A percentile compares a stretch with the other conserved stretches of the same genome.
Evolutionary conservation across 2,888 invertebrate species (phyloP).

Genomic region (Lasius platythorax): DNA sequence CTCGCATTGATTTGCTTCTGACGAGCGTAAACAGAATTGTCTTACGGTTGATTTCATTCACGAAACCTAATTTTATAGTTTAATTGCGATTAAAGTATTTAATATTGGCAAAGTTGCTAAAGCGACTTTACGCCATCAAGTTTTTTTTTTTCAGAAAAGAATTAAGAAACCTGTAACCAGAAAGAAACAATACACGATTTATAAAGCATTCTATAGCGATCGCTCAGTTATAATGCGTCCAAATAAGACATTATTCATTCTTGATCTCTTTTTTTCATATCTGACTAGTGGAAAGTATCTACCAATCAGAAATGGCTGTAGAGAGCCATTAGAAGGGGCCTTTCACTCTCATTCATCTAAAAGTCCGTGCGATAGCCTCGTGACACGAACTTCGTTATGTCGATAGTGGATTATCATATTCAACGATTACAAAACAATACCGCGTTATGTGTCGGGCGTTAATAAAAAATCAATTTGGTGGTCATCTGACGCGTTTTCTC

Average conservation of each 20-base stretch:
- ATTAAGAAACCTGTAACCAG: neutral
- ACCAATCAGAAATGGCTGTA: neutral
- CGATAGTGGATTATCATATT: neutral
- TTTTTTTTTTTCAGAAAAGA: neutral
- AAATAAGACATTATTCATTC: neutral
- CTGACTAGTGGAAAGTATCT: neutral
- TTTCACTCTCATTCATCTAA: conserved; percentile 9
- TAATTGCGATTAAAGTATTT: neutral
- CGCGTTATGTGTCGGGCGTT: neutral
- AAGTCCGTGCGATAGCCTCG: neutral
- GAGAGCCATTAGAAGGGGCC: neutral
- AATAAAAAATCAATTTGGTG: conserved; percentile 29
- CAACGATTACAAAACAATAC: neutral
- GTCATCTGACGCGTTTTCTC: neutral
- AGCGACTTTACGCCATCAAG: neutral
- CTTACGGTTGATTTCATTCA: neutral
- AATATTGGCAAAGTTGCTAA: conserved; percentile 1
- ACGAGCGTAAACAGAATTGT: neutral
- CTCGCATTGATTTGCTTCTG: neutral
- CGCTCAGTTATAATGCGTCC: neutral
- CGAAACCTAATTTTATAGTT: neutral
- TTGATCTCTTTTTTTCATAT: neutral
- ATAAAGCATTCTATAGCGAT: neutral
- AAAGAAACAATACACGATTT: neutral
- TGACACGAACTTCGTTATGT: neutral